phyloP scores from a whole-genome alignment of 2,113 vertebrate species.

The Amia ocellicauda region DNA sequence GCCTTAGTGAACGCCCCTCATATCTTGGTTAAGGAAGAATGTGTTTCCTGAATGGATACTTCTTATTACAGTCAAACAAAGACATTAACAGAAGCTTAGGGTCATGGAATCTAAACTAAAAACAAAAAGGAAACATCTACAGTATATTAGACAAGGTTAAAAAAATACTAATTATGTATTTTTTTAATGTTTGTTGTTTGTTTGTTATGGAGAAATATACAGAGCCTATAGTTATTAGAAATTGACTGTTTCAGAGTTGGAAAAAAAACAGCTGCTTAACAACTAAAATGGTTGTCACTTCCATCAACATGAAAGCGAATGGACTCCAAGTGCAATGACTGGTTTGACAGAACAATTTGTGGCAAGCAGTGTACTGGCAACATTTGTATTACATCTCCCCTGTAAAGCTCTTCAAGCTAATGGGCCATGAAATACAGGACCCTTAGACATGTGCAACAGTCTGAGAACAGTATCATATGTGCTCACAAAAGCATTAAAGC shows the following conservation, averaged over 20 bases:
- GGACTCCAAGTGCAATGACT: too few relatives aligned
- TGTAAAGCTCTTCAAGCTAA: too few relatives aligned
- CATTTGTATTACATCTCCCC: too few relatives aligned
- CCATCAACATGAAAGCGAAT: too few relatives aligned
- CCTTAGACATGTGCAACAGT: too few relatives aligned
- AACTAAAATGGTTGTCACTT: too few relatives aligned
- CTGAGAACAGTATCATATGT: too few relatives aligned
- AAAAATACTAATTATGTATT: not conserved
- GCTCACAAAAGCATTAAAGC: too few relatives aligned
- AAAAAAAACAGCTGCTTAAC: not conserved
- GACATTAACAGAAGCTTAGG: not conserved
- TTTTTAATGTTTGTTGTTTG: not conserved
- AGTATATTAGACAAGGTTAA: not conserved
- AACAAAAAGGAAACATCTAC: not conserved
- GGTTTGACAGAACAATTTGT: too few relatives aligned
- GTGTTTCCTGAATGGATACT: not conserved
- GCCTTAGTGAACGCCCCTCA: constrained; percentile 4
- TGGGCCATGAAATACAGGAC: too few relatives aligned
- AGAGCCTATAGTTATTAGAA: not conserved
- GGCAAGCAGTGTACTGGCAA: too few relatives aligned
- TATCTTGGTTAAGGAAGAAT: constrained; percentile 1
- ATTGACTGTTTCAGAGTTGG: not conserved
- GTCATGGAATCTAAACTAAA: not conserved
- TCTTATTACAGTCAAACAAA: not conserved
- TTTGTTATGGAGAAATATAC: not conserved